Base-by-base conservation (phyloP, 2,113 vertebrate species). In the Arothron firmamentum region DNA sequence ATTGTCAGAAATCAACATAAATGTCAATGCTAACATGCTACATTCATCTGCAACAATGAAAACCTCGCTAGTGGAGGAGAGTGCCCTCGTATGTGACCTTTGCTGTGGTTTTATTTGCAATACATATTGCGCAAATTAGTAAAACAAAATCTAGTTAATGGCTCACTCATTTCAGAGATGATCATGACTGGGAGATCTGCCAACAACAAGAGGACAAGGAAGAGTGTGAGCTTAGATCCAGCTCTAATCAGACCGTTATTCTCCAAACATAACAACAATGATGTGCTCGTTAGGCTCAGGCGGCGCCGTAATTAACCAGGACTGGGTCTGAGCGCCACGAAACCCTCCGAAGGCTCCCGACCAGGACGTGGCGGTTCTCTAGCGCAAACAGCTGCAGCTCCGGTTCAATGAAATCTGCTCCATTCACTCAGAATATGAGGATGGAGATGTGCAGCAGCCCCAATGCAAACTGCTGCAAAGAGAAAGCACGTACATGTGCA, bases 331-430 rank as follows among this genome's bases (percentile, higher is more conserved):
- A 72, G 69, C 60, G 70, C 71, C 70, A 60, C 65, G 41, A 57
- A 71, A 76, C 65, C 72, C 77, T 83, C 75, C 79, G 71, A 63
- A 28, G 71, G 55, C 63, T 75, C 48, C 15, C 64, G 46, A 67
- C 62, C 51, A 10, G 72, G 50, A 11, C 5, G 15, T 79, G 81
- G 76, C 79, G 80, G 81, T 82, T 64, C 66, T 74, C 70, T 50
- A 41, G 67, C 67, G 12, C 50, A 67, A 60, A 72, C 75, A 84
- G 79, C 85, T 77, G 78, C 69, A 19, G 74, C 61, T 52, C 52
- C 49, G 55, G 71, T 64, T 18, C 72, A 83, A 77, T 74, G 80
- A 71, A 85, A 83, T 83, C 78, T 60, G 72, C 66, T 73, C 56
- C 62, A 17, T 59, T 75, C 65, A 23, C 67, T 56, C 55, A 38